Evolutionary conservation across 2,113 vertebrate species (phyloP), one percentile per base, ranked within the genome.

Genomic region (Hemiscyllium ocellatum): DNA sequence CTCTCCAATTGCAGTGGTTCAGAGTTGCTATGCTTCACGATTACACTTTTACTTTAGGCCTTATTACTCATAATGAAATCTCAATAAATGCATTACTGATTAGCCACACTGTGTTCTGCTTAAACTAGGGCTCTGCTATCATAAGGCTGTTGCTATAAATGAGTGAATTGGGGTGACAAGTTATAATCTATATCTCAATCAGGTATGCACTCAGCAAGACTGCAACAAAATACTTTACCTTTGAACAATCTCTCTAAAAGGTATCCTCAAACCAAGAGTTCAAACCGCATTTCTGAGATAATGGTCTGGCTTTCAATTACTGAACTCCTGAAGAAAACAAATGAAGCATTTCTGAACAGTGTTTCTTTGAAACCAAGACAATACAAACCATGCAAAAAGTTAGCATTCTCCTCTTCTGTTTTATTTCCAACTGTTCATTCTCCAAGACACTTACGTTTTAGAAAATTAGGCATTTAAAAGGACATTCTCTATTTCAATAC

Each of bases 391-490:
- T 69, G 66, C 93, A 94, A 70, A 94, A 94, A 12, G 68, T 12
- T 8, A 93, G 7, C 68, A 22, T 72, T 26, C 72, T 95, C 94
- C 3, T 69, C 69, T 70, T 94, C 65, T 50, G 42, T 33, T 95
- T 95, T 72, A 33, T 50, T 72, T 76, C 69, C 69, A 50, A 70
- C 68, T 72, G 26, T 6, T 72, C 42, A 72, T 95, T 95, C 94
- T 95, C 50, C 47, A 76, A 72, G 70, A 72, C 69, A 47, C 26
- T 94, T 47, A 90, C 13, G 42, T 29, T 95, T 93, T 95, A 72
- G 56, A 95, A 95, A 95, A 95, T 72, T 95, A 95, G 68, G 26
- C 26, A 52, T 72, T 95, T 70, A 95, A 95, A 76, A 95, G 68
- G 61, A 91, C 68, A 72, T 72, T 76, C 93, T 94, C 94, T 50